Evolutionary conservation across 2,888 invertebrate species (phyloP).

Genomic region (Hirtodrosophila duncani): DNA sequence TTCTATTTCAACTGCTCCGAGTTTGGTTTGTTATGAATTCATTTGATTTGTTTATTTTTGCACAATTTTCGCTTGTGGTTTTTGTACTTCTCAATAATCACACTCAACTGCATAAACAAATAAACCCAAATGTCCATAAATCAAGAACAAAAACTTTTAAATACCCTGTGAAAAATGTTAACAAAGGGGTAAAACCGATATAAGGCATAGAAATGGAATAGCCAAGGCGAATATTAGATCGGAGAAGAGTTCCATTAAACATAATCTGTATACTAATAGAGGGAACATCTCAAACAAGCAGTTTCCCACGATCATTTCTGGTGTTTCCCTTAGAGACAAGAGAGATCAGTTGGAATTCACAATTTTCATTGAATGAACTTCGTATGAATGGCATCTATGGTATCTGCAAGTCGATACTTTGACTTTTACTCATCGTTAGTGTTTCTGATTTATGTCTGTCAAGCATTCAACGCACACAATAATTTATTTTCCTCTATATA

Average conservation of each 20-base stretch:
- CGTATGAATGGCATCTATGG: no score
- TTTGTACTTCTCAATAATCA: conserved; percentile 9
- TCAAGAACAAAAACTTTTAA: conserved; percentile 47
- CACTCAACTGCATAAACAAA: conserved; percentile 62
- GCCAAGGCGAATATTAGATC: no score
- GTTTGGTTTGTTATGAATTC: neutral
- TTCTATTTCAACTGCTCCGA: conserved; percentile 3
- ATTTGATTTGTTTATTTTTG: conserved; percentile 25
- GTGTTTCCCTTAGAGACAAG: no score
- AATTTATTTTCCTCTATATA: no score
- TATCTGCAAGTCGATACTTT: neutral
- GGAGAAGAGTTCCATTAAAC: no score
- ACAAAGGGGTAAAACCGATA: neutral
- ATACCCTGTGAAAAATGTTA: conserved; percentile 16
- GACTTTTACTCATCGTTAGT: neutral
- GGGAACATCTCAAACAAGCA: no score
- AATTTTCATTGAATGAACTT: no score
- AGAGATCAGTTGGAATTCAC: no score
- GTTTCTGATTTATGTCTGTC: conserved; percentile 4
- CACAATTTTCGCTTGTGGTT: conserved; percentile 6
- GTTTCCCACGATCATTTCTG: no score
- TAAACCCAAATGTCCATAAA: conserved; percentile 56
- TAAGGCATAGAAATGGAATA: no score
- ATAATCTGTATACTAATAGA: no score
- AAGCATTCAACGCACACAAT: conserved; percentile 17